These are phyloP conservation scores for Lytechinus variegatus DNA, from an alignment of 35 echinoderm and acorn worm species.

Conservation along the genomic window DNA sequence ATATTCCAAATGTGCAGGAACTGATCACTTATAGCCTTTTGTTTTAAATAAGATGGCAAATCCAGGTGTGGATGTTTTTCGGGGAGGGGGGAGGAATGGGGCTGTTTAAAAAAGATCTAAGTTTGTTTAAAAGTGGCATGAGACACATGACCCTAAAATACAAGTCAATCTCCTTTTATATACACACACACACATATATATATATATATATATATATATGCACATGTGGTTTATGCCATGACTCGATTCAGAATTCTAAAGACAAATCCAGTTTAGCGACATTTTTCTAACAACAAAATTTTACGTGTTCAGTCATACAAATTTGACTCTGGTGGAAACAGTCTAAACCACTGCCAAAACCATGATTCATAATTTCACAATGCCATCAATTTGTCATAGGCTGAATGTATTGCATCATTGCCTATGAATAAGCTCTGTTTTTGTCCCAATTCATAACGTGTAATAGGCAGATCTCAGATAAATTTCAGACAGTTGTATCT, in stretches of 20 bases:
- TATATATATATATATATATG: no score
- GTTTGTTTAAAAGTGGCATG: no score
- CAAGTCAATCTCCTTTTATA: no score
- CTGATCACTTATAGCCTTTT: background rate
- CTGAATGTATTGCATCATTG: background rate
- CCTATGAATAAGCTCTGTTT: background rate
- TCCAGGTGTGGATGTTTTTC: no score
- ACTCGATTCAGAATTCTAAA: no score
- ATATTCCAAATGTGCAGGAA: background rate
- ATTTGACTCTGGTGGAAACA: background rate
- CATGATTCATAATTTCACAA: background rate
- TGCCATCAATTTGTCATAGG: background rate
- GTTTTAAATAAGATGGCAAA: background rate
- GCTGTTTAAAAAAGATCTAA: no score
- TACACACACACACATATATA: no score
- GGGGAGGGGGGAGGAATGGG: no score
- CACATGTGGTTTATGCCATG: no score
- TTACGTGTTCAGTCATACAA: background rate
- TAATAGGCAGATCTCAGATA: background rate
- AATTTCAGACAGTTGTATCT: background rate
- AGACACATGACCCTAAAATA: no score
- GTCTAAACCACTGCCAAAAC: background rate
- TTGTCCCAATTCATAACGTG: background rate
- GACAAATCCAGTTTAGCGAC: no score
- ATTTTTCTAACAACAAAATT: background rate